phyloP scores from a whole-genome alignment of 2,113 vertebrate genomes.

The Macquaria australasica region DNA sequence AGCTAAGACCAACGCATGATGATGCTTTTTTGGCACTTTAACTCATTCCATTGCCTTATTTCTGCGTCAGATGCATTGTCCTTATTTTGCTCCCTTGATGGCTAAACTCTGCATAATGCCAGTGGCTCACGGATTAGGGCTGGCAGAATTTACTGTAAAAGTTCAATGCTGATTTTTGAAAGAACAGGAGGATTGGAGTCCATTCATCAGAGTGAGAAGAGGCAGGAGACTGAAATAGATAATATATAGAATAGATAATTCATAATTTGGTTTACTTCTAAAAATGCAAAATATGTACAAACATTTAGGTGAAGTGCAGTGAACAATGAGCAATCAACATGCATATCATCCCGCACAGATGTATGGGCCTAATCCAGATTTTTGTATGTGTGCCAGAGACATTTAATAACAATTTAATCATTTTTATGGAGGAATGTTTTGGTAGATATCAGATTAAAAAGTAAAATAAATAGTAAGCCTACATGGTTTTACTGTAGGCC shows the following conservation, averaged over 20 bases:
- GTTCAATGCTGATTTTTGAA: constrained; percentile 33
- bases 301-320: not conserved
- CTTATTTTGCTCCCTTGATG: constrained; percentile 19
- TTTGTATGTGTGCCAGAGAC: constrained; percentile 2
- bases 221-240: not conserved
- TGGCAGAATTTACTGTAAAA: constrained; percentile 46
- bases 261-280: not conserved
- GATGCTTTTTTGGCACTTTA: not conserved
- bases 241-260: not conserved
- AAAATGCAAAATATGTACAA: not conserved
- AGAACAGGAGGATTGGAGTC: constrained; percentile 19
- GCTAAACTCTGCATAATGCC: constrained; percentile 18
- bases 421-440: not conserved
- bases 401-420: constrained; percentile 11
- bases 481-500: not conserved
- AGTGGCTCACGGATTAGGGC: constrained; percentile 35
- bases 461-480: not conserved
- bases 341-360: not conserved
- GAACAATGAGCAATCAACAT: not conserved
- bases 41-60: constrained; percentile 2
- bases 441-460: constrained; percentile 15
- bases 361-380: not conserved
- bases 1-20: not conserved
- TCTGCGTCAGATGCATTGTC: constrained; percentile 22
- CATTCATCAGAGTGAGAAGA: constrained; percentile 2